Evolutionary conservation across 2,888 invertebrate species (phyloP).

Genomic region (Drosophila tripunctata): DNA sequence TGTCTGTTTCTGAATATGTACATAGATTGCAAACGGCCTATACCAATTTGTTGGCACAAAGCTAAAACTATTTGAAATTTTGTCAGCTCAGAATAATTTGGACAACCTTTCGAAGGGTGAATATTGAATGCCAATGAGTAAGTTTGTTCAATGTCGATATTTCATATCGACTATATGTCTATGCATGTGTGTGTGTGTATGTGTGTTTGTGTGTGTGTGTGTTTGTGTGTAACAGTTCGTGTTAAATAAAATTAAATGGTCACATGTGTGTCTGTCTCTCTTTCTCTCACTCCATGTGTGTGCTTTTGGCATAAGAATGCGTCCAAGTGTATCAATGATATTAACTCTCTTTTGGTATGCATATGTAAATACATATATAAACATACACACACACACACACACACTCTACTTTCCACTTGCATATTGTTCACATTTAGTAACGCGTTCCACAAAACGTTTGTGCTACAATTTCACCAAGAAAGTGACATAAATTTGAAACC

Average conservation of each 20-base stretch:
- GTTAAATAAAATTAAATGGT: constrained; percentile 36
- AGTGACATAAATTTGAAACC: background rate
- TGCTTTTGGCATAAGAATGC: constrained; percentile 51
- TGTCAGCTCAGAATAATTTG: background rate
- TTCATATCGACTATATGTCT: background rate
- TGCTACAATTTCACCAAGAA: background rate
- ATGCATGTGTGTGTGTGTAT: background rate
- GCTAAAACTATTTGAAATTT: constrained; percentile 4
- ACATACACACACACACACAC: constrained; percentile 9
- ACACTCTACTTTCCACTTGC: constrained; percentile 1
- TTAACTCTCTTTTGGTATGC: constrained; percentile 38
- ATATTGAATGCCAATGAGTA: constrained; percentile 17
- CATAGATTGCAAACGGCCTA: background rate
- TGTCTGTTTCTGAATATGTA: background rate
- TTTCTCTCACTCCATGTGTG: background rate
- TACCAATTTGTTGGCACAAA: background rate
- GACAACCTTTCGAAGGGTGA: constrained; percentile 6
- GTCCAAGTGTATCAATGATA: constrained; percentile 64
- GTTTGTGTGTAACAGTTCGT: background rate
- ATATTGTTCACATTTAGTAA: constrained; percentile 2
- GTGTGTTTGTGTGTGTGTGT: background rate
- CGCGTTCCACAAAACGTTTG: constrained; percentile 11
- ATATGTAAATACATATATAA: constrained; percentile 33
- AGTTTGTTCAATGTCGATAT: constrained; percentile 16
- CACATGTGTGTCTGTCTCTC: background rate